Conservation (phyloP, 2,888 invertebrate genomes). For the Conistra vaccinii region DNA sequence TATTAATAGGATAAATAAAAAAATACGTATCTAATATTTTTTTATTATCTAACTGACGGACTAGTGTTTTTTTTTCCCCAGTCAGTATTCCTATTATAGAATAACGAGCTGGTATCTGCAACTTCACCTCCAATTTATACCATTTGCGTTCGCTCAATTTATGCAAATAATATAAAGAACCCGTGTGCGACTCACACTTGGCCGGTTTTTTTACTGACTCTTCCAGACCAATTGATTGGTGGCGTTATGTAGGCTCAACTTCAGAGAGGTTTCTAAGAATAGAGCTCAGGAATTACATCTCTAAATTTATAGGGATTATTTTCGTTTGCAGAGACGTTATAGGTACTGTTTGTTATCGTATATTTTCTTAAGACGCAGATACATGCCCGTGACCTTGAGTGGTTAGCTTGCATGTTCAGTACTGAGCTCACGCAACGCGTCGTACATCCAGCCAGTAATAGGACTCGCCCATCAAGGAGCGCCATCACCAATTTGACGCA, state of each 20-base stretch:
- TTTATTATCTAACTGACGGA: no score
- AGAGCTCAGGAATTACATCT: neutral
- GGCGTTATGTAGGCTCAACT: constrained; percentile 3
- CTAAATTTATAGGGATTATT: constrained; percentile 11
- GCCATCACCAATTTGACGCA: no score
- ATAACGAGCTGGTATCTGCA: neutral
- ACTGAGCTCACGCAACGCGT: no score
- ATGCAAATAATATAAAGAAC: neutral
- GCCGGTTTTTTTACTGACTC: neutral
- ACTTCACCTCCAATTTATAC: neutral
- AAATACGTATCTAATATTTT: no score
- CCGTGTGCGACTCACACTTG: neutral
- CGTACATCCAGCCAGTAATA: no score
- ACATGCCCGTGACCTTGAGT: no score
- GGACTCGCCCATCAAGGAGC: no score
- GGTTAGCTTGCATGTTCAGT: no score
- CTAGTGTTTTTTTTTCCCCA: no score
- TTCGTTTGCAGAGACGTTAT: constrained; percentile 5
- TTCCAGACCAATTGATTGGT: neutral
- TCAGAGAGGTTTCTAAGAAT: constrained; percentile 20
- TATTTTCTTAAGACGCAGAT: no score
- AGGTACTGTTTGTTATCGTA: neutral
- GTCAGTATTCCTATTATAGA: no score
- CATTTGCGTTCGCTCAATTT: neutral
- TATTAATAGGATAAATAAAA: no score